These are phyloP conservation scores for Calvadosia cruxmelitensis DNA, from an alignment of 30 jellyfish, hydroid and myxozoan species.

Conservation along the genomic window DNA sequence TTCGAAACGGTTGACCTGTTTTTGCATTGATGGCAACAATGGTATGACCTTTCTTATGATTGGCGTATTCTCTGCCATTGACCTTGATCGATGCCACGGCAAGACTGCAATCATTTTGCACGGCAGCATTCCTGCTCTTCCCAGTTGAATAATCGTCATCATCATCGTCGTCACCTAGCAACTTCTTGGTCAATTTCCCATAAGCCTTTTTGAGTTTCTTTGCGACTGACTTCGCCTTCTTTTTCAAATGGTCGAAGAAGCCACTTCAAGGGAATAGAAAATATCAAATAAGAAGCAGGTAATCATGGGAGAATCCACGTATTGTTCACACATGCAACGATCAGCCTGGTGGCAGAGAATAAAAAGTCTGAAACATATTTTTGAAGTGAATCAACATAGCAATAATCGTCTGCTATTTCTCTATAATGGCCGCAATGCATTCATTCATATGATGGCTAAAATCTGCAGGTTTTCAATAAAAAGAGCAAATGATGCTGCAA, in stretches of 20 bases:
- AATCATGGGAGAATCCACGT: too few species aligned
- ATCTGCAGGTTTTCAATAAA: too few species aligned
- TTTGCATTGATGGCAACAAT: constrained; percentile 39
- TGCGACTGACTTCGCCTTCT: neutral
- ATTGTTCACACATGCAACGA: too few species aligned
- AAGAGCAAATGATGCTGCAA: too few species aligned
- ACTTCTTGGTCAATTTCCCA: neutral
- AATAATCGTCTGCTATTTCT: too few species aligned
- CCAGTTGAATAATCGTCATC: neutral
- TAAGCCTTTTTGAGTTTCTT: neutral
- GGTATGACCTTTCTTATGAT: constrained; percentile 49
- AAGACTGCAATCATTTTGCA: constrained; percentile 27
- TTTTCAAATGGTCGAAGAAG: neutral
- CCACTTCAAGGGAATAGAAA: too few species aligned
- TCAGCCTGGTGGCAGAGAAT: too few species aligned
- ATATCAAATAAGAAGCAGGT: too few species aligned
- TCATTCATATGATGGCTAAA: too few species aligned
- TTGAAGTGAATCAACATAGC: too few species aligned
- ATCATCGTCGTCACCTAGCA: neutral
- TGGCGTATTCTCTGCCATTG: constrained; percentile 59
- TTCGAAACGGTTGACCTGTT: constrained; percentile 43
- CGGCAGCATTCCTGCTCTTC: neutral
- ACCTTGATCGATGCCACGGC: constrained; percentile 69
- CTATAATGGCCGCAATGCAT: too few species aligned
- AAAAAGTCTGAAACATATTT: too few species aligned